phyloP scores from a whole-genome alignment of 2,797 vertebrate genomes.

The Oreochromis mossambicus region DNA sequence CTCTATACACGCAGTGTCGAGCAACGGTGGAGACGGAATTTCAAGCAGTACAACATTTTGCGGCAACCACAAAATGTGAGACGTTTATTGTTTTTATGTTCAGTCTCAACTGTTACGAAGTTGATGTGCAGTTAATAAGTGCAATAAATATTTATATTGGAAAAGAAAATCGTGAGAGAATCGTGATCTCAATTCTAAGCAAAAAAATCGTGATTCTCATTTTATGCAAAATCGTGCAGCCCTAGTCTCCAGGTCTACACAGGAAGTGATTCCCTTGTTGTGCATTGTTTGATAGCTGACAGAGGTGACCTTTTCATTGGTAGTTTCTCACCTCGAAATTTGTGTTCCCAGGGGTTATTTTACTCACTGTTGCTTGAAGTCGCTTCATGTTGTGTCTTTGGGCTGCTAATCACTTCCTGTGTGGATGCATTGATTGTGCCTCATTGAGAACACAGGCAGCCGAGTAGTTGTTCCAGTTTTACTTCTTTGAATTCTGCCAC shows the following conservation, averaged over 20 bases:
- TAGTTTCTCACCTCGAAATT: background rate
- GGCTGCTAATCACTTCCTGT: background rate
- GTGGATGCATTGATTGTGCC: background rate
- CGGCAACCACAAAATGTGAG: too few species aligned
- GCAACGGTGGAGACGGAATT: too few species aligned
- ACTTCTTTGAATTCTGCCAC: background rate
- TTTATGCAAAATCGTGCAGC: too few species aligned
- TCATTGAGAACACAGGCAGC: fast-evolving
- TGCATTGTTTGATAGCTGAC: background rate
- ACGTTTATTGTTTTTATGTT: too few species aligned
- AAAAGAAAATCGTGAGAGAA: too few species aligned
- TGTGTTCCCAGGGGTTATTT: background rate
- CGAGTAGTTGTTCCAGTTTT: background rate
- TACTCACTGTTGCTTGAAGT: background rate
- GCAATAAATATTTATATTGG: too few species aligned
- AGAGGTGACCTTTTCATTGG: background rate
- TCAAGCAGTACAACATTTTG: too few species aligned
- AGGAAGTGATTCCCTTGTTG: background rate
- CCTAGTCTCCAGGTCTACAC: background rate
- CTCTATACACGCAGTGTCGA: too few species aligned
- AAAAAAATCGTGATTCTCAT: too few species aligned
- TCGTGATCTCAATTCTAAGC: too few species aligned
- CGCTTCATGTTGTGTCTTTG: background rate
- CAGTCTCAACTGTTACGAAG: too few species aligned
- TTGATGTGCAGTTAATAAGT: too few species aligned